Base-by-base conservation (phyloP, 2,888 invertebrate genomes). In the Phalera bucephala region DNA sequence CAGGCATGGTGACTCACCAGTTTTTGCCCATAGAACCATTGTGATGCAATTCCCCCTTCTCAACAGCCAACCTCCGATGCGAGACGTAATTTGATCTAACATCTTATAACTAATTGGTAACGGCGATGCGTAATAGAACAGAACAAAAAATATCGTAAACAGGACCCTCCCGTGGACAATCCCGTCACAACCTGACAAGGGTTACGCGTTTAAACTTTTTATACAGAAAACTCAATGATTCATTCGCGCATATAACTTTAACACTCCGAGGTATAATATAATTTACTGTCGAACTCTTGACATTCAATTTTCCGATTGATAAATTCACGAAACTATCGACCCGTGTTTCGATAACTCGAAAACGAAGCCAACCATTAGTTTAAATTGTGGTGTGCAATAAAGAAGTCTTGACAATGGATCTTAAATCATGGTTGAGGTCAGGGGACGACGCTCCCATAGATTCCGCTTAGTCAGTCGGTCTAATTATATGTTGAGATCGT, bases 31-130 rank as follows among this genome's bases (percentile, higher is more conserved):
- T 45, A 52, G 38, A 42, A 52, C 65, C 46, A 69, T 74, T 72
- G 72, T 79, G 69, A 72, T 73, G 74, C 71, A 80, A 74, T 62
- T 52, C 56, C 66, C 76, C 62, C 54, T 59, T 52, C 61, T 49
- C 56, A 30, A 45, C 33, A 36, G 29, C 43, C 47, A 49, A 49
- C 41, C 56, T 49, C 41, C 52, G 30, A 44, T 50, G 48, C 44
- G 53, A 60, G 59, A 64, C 62, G 64, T 61, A 69, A 80, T 80
- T 79, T 74, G 80, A 84, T 81, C 72, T 67, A 64, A 69, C 63
- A 67, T 64, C 54, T 48, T 73, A 79, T 80, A 80, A 70, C 72
- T 80, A 84, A 84, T 81, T 75, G 75, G 71, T 76, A 72, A 77
- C 72, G 75, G 74, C 64, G 48, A 69, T 52, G 60, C 62, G 65